phyloP scores from a whole-genome alignment of 2,797 vertebrate genomes.

The Helicolenus hilgendorfi region DNA sequence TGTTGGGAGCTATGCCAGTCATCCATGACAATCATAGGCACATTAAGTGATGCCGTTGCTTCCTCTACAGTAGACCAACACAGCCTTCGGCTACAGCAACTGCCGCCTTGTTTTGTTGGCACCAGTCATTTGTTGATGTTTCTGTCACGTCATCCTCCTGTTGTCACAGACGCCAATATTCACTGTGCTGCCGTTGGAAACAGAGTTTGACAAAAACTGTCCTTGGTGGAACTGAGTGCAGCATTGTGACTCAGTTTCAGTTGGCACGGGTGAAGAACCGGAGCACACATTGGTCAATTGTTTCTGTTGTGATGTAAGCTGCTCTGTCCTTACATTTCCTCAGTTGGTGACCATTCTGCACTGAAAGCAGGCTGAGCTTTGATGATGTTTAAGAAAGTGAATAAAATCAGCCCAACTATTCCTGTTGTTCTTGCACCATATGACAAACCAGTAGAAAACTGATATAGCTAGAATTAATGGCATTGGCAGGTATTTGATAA shows the following conservation, averaged over 20 bases:
- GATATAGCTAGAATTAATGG: background rate
- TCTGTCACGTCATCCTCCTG: conserved; percentile 23
- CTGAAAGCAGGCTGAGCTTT: background rate
- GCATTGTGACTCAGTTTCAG: conserved; percentile 9
- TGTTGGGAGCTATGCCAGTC: conserved; percentile 13
- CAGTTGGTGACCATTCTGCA: background rate
- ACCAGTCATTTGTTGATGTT: conserved; percentile 46
- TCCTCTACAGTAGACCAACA: background rate
- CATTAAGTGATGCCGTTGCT: conserved; percentile 11
- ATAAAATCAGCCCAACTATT: background rate
- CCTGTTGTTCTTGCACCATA: background rate
- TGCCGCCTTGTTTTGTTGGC: conserved; percentile 31
- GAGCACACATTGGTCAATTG: background rate
- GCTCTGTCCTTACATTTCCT: conserved; percentile 6
- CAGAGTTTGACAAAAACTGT: background rate
- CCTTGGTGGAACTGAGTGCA: background rate
- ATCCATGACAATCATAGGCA: background rate
- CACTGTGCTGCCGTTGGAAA: conserved; percentile 2
- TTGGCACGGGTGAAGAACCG: background rate
- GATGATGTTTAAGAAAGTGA: background rate
- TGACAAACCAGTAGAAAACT: too few relatives aligned
- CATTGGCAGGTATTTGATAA: background rate
- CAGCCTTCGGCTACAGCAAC: conserved; percentile 15
- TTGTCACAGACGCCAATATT: conserved; percentile 10
- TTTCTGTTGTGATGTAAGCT: background rate